Evolutionary conservation across 2,113 vertebrate species (phyloP), one percentile per base, ranked within the genome.

Genomic region (Puffinus mauretanicus): DNA sequence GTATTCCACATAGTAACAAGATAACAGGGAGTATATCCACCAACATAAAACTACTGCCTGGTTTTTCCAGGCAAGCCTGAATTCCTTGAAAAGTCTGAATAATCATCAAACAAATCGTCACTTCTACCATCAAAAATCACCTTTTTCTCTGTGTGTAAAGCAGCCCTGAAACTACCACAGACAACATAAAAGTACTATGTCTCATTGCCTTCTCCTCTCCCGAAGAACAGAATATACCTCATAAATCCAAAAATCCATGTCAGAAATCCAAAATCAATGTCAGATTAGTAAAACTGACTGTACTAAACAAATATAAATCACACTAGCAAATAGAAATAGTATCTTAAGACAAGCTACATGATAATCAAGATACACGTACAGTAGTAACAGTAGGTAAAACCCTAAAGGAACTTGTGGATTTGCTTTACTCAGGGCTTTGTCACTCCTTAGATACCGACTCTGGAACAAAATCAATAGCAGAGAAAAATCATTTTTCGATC

Each of bases 401-500:
- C 65, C 83, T 54, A 15, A 52, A 94, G 73, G 49, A 95, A 85
- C 70, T 58, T 36, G 24, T 5, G 21, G 84, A 82, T 87, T 70
- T 90, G 88, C 60, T 94, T 90, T 29, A 72, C 65, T 67, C 34
- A 6, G 27, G 76, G 49, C 49, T 89, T 52, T 92, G 65, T 42
- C 27, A 55, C 70, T 79, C 36, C 73, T 76, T 64, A 78, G 94
- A 90, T 70, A 90, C 64, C 1, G 12, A 77, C 61, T 84, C 6
- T 94, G 83, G 85, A 96, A 87, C 52, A 80, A 84, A 93, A 88
- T 79, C 96, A 92, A 30, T 55, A 88, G 80, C 6, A 88, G 27
- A 82, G 60, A 79, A 92, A 95, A 96, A 84, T 72, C 3, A 95
- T 95, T 96, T 97, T 97, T 91, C 94, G 88, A 49, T 77, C 87